Evolutionary conservation across 2,113 vertebrate species (phyloP).

Genomic region (Aphyosemion australe): DNA sequence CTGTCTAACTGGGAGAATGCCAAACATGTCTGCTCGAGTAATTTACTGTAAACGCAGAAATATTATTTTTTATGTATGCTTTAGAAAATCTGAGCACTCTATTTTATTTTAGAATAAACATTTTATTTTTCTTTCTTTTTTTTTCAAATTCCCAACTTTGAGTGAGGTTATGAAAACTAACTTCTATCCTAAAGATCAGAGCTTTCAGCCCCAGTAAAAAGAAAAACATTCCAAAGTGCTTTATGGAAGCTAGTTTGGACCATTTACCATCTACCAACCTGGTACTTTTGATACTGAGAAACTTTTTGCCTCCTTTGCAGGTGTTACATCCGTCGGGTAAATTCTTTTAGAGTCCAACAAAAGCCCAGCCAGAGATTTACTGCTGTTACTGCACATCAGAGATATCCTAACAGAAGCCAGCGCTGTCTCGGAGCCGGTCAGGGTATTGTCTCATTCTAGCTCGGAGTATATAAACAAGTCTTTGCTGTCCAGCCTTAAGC

Average conservation of each 20-base stretch:
- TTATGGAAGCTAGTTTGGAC: too few species aligned
- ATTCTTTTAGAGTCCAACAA: neutral
- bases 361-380: conserved; percentile 29
- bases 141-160: too few species aligned
- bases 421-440: conserved; percentile 17
- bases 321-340: conserved; percentile 11
- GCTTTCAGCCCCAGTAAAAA: neutral
- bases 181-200: too few species aligned
- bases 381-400: conserved; percentile 28
- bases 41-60: too few species aligned
- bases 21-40: too few species aligned
- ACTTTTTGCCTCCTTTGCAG: neutral
- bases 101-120: too few species aligned
- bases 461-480: conserved; percentile 53
- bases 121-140: too few species aligned
- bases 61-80: too few species aligned
- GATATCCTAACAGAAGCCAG: conserved; percentile 25
- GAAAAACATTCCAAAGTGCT: neutral
- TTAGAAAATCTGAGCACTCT: too few species aligned
- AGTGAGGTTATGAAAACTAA: too few species aligned
- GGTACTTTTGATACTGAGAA: too few species aligned
- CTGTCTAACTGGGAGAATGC: too few species aligned
- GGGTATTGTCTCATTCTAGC: conserved; percentile 40
- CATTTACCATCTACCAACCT: neutral
- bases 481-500: conserved; percentile 47